A percentile compares a stretch with the other conserved stretches of the same genome.
Conservation (phyloP, 1,140 invertebrate species). For the Reticulitermes speratus region DNA sequence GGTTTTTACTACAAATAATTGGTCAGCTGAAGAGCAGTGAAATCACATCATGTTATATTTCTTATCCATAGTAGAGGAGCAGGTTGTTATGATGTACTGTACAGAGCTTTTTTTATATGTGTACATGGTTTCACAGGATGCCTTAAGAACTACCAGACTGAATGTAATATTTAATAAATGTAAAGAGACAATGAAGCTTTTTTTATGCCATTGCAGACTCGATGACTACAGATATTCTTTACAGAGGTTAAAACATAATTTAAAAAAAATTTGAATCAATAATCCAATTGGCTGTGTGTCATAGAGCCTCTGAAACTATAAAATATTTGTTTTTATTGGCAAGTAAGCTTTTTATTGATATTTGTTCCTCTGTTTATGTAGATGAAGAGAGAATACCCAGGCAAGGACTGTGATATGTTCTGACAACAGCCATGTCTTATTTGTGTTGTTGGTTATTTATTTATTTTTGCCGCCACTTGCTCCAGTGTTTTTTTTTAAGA, state of each 20-base stretch:
- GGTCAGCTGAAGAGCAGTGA: background rate
- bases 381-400: background rate
- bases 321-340: constrained; percentile 12
- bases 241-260: background rate
- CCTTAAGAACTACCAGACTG: constrained; percentile 11
- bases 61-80: background rate
- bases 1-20: background rate
- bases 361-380: constrained; percentile 2
- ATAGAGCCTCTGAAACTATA: background rate
- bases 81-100: constrained; percentile 1
- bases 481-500: background rate
- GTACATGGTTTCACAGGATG: constrained; percentile 14
- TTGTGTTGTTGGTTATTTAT: background rate
- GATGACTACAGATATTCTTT: constrained; percentile 4
- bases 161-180: background rate
- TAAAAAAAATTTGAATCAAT: background rate
- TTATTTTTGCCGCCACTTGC: background rate
- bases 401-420: background rate
- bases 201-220: constrained; percentile 7
- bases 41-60: background rate
- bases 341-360: background rate
- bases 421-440: background rate
- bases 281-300: constrained; percentile 4
- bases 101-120: background rate
- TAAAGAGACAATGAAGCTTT: background rate